A percentile compares a stretch with the other conserved stretches of the same genome.
Evolutionary conservation across 2,797 vertebrate genomes (phyloP).

Genomic region (Anisognathus igniventris): DNA sequence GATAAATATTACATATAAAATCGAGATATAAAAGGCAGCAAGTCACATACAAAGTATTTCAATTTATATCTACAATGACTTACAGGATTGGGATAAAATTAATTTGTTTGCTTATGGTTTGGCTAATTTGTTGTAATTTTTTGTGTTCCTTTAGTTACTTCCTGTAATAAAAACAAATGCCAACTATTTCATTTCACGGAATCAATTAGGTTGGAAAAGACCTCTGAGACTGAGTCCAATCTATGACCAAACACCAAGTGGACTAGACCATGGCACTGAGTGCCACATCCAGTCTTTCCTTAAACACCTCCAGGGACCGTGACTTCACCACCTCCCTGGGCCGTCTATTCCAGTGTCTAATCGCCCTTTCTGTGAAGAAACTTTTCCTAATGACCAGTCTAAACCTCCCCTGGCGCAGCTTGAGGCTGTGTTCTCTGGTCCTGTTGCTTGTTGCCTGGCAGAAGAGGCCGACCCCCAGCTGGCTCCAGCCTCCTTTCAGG

Average conservation of each 20-base stretch:
- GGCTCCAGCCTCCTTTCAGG: too few relatives aligned
- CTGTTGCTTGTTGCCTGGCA: neutral
- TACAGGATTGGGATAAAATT: accelerated
- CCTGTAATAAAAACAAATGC: neutral
- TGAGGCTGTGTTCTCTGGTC: neutral
- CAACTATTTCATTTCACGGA: neutral
- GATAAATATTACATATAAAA: neutral
- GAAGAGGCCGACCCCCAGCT: neutral
- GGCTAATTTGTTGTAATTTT: neutral
- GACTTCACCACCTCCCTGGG: neutral
- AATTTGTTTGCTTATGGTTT: accelerated
- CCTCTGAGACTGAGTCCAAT: neutral
- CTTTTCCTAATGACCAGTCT: neutral
- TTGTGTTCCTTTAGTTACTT: too few relatives aligned
- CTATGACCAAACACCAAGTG: neutral
- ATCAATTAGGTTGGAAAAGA: neutral
- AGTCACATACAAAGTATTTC: neutral
- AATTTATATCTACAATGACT: neutral
- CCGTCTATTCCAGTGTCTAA: accelerated
- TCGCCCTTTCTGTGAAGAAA: neutral
- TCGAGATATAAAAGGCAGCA: neutral
- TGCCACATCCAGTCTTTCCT: neutral
- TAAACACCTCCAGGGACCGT: neutral
- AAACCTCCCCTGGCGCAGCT: accelerated
- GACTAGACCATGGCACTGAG: neutral